Base-by-base conservation (phyloP, 2,113 vertebrate species). In the Pluvianellus socialis region DNA sequence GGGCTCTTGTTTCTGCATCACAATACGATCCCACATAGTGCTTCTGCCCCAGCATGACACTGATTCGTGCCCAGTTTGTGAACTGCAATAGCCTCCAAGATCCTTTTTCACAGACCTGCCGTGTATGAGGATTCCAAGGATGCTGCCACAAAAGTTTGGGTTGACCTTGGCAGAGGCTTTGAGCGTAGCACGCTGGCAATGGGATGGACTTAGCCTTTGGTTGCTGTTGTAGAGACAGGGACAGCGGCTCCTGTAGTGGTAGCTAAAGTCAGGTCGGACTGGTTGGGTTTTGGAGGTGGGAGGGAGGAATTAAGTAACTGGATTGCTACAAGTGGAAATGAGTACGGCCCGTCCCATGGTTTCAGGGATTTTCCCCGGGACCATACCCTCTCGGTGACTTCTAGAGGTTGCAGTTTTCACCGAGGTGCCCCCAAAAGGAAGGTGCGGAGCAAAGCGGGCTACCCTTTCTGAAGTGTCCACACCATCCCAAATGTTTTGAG, bases 161-260 rank as follows among this genome's bases (percentile, higher is more conserved):
- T 56, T 0, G 5, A 23, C 20, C 52, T 83, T 6, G 7, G 73
- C 33, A 71, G 56, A 74, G 52, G 19, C 49, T 76, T 79, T 84
- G 44, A 55, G 23, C 0, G 0, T 40, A 32, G 12, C n/a, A 52
- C 1, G 0, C 30, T 92, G 58, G 15, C n/a, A 58, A 7, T 55
- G 44, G 58, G 33, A 23, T 3, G 5, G 24, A 56, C 45, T 75
- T 77, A 87, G 58, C 44, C 77, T 76, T 85, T 70, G 42, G 24
- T 14, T 79, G 84, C 26, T 91, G 35, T 63, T 88, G 22, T 24
- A 50, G 72, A 59, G 47, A 47, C 13, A 35, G 45, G 40, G 61
- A 40, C 26, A 79, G 49, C 1, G 8, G 42, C 62, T 70, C 14
- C 56, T 3, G 1, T 32, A 74, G 16, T 3, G 2, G 22, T 17